These are phyloP conservation scores for Clamator glandarius DNA, from an alignment of 2,797 vertebrate species.

Conservation along the genomic window DNA sequence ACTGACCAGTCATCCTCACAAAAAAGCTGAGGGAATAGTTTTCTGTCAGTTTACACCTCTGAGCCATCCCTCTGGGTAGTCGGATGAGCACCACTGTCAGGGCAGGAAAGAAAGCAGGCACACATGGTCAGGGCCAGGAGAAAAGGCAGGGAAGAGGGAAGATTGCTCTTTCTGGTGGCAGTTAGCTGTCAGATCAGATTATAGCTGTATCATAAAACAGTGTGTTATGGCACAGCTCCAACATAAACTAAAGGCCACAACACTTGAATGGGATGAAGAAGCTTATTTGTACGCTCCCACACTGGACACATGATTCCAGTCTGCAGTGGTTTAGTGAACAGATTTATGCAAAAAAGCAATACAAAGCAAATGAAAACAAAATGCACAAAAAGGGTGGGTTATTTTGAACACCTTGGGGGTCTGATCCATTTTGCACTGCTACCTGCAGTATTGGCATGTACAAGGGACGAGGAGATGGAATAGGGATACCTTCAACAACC, in stretches of 20 bases:
- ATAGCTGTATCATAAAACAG: conserved; percentile 41
- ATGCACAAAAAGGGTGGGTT: not conserved
- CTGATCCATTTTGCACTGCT: not conserved
- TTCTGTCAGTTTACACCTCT: not conserved
- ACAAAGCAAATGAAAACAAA: not conserved
- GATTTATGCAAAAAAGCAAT: not conserved
- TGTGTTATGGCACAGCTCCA: conserved; percentile 28
- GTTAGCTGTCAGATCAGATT: conserved; percentile 53
- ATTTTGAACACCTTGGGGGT: not conserved
- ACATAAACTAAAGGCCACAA: not conserved
- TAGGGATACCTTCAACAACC: not conserved
- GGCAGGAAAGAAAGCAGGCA: not conserved
- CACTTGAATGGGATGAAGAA: conserved; percentile 24
- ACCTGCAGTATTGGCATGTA: rapidly evolving
- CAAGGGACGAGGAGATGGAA: not conserved
- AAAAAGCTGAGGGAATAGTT: not conserved
- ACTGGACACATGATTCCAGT: not conserved
- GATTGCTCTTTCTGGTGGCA: conserved; percentile 23
- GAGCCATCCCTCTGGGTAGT: rapidly evolving
- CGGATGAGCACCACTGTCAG: rapidly evolving
- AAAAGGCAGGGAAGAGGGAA: not conserved
- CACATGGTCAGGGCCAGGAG: not conserved
- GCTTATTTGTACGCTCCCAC: not conserved
- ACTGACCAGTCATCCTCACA: too few species aligned
- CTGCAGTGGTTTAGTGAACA: not conserved